phyloP scores from a whole-genome alignment of 2,113 vertebrate genomes.

The Oryzias woworae region DNA sequence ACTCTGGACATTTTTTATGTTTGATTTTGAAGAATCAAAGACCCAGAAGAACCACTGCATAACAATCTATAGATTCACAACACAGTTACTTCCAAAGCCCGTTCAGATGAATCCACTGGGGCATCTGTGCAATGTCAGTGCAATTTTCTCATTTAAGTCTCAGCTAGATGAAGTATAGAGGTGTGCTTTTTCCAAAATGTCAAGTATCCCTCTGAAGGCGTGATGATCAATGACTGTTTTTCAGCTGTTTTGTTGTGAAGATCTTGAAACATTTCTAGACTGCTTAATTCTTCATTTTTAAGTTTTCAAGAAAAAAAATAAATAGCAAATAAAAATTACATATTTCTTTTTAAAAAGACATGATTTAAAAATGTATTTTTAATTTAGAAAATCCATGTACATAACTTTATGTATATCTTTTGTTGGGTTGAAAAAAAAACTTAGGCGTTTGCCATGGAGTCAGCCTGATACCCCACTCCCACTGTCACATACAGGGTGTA shows the following conservation, averaged over 20 bases:
- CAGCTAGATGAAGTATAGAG: neutral
- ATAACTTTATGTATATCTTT: too few species aligned
- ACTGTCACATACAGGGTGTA: conserved; percentile 55
- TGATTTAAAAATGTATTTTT: too few species aligned
- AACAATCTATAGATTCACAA: neutral
- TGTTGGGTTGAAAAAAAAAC: too few species aligned
- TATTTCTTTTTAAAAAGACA: too few species aligned
- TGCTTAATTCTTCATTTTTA: neutral
- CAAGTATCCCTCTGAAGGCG: conserved; percentile 1
- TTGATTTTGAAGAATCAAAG: neutral
- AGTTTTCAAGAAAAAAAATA: too few species aligned
- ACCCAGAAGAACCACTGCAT: neutral
- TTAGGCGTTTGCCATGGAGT: conserved; percentile 26
- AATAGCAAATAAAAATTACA: too few species aligned
- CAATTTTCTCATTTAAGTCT: neutral
- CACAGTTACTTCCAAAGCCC: neutral
- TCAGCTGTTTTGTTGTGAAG: neutral
- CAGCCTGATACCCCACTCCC: conserved; percentile 30
- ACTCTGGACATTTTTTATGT: neutral
- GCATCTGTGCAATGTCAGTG: neutral
- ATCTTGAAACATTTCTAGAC: neutral
- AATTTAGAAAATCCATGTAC: too few species aligned
- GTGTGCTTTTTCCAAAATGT: conserved; percentile 13
- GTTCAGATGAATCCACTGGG: neutral
- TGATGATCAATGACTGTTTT: conserved; percentile 4